Evolutionary conservation across 1,140 invertebrate genomes (phyloP).

Genomic region (Pseudomyrmex concolor): DNA sequence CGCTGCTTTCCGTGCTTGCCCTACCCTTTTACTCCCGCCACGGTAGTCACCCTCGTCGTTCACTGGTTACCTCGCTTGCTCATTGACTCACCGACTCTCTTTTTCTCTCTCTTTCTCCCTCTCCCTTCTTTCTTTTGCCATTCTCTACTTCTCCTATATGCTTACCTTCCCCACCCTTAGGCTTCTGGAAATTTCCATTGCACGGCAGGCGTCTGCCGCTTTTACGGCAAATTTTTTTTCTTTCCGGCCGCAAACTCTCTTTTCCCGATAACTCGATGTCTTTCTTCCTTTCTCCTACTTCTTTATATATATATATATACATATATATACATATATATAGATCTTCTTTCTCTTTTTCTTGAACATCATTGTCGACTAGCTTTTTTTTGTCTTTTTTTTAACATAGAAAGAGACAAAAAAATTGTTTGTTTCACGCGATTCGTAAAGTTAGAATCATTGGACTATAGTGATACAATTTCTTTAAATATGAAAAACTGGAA

Average conservation of each 20-base stretch:
- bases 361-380: background rate
- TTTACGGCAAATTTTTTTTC: slow-evolving; percentile 3
- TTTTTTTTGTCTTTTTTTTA: background rate
- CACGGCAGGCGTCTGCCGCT: slow-evolving; percentile 36
- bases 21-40: slow-evolving; percentile 4
- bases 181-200: slow-evolving; percentile 81
- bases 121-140: background rate
- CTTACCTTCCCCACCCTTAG: slow-evolving; percentile 53
- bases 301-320: slow-evolving; percentile 5
- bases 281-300: background rate
- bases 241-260: slow-evolving; percentile 51
- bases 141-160: slow-evolving; percentile 30
- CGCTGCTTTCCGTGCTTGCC: slow-evolving; percentile 31
- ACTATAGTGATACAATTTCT: no score
- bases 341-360: background rate
- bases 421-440: background rate
- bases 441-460: background rate
- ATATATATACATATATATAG: background rate
- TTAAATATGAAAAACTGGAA: no score
- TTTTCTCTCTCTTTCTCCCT: background rate
- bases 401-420: background rate
- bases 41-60: slow-evolving; percentile 26
- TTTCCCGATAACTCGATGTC: background rate
- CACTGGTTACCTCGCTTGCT: background rate
- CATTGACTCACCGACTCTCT: background rate